Conservation (phyloP, 2,888 invertebrate species). For the Epinotia brunnichana region DNA sequence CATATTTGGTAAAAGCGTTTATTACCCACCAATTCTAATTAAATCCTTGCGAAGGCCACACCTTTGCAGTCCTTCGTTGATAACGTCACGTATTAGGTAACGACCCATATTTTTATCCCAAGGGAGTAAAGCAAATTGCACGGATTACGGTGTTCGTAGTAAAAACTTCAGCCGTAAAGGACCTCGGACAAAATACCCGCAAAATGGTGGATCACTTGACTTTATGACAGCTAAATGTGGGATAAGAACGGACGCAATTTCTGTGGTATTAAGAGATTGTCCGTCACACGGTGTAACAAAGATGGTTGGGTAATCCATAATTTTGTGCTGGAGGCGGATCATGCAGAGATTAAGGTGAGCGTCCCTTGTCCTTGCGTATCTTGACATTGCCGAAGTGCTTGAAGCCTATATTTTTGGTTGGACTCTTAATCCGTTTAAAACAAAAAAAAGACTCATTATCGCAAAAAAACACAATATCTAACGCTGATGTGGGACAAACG, state of each 20-base stretch:
- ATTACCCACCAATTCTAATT: background rate
- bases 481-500: too few relatives aligned
- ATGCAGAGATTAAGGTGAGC: too few relatives aligned
- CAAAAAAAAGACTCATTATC: too few relatives aligned
- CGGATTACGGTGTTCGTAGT: conserved; percentile 64
- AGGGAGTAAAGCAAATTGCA: conserved; percentile 74
- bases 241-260: conserved; percentile 27
- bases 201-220: conserved; percentile 38
- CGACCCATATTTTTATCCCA: conserved; percentile 62
- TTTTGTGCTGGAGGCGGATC: too few relatives aligned
- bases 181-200: conserved; percentile 17
- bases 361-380: too few relatives aligned
- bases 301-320: too few relatives aligned
- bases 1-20: background rate
- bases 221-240: conserved; percentile 25
- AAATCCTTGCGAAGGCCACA: conserved; percentile 41
- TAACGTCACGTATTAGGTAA: conserved; percentile 74
- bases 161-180: conserved; percentile 40
- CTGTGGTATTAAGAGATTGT: conserved; percentile 7
- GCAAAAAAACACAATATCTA: too few relatives aligned
- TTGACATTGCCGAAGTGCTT: too few relatives aligned
- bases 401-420: too few relatives aligned
- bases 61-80: conserved; percentile 66
- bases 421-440: too few relatives aligned
- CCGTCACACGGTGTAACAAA: background rate